Base-by-base conservation (phyloP, 1,140 invertebrate species). In the Campoletis sonorensis region DNA sequence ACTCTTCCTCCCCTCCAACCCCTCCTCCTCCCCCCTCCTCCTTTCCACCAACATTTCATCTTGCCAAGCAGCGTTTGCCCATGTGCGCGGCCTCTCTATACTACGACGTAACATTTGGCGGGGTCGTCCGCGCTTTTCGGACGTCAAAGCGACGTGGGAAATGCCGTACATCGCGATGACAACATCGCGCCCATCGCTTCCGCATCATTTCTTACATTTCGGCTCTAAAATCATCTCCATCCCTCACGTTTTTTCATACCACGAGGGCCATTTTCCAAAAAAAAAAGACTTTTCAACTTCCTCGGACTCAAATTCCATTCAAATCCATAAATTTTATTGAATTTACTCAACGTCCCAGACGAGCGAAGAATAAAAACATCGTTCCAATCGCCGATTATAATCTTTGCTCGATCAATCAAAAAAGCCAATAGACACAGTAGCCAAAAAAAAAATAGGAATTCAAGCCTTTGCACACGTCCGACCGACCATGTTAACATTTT, bases 41-140 rank as follows among this genome's bases (percentile, higher is more conserved):
- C 54, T 27, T 54, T 16, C 72, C 10, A 21, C 71, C 11, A 51
- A 2, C 45, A n/a, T 18, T 73, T 71, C 68, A 40, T 71, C 68
- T 37, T 71, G 68, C 68, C 68, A 37, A 49, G n/a, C 70, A 49
- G 27, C 70, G 70, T 15, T 40, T 70, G 70, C 70, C 70, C 70
- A 72, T 72, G 70, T 72, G 70, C 70, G 67, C 30, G 40, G 5
- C n/a, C n/a, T n/a, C n/a, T n/a, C 40, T 13, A 45, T 45, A 45
- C 64, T 15, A 70, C 67, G 37, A 33, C 30, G 30, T 70, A 70
- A 64, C 61, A 23, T 64, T 21, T 54, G 51, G 16, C 51, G 51
- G 51, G 51, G n/a, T 54, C 51, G 49, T 51, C 2, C 49, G 16
- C 16, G n/a, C 51, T 54, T 54, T 54, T 54, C 51, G 51, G 51